These are phyloP conservation scores for Tamias sibiricus DNA, from an alignment of 2,113 vertebrate genomes.

Conservation along the genomic window DNA sequence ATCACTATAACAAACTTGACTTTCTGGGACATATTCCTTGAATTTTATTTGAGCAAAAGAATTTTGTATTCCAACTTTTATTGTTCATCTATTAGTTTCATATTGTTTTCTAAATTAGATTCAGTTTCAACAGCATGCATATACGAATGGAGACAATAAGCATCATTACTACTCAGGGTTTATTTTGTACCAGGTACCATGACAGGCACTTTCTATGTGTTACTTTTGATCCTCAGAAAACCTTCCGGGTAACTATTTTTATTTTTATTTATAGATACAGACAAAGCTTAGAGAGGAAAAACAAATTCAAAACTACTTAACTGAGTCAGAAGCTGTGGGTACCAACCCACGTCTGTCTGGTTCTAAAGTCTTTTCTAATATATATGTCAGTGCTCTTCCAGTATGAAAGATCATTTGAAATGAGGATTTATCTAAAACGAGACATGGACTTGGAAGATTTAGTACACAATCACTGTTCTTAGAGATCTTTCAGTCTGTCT, in stretches of 20 bases:
- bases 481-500: neutral
- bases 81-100: neutral
- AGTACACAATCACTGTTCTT: neutral
- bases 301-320: neutral
- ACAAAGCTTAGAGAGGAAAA: neutral
- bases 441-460: neutral
- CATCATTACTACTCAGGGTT: neutral
- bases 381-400: too few species aligned
- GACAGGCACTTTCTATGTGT: neutral
- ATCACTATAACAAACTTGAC: neutral
- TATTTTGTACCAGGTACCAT: neutral
- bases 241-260: neutral
- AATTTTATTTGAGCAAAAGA: neutral
- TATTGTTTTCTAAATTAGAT: neutral
- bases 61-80: neutral
- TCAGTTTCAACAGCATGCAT: neutral
- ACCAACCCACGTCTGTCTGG: neutral
- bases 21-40: neutral
- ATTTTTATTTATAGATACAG: neutral
- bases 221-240: neutral
- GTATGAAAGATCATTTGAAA: neutral
- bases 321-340: neutral
- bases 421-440: neutral
- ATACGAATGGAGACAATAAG: neutral
- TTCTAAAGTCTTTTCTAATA: neutral